These are phyloP conservation scores for Actinemys pallida DNA, from an alignment of 2,113 vertebrate genomes.

Conservation along the genomic window DNA sequence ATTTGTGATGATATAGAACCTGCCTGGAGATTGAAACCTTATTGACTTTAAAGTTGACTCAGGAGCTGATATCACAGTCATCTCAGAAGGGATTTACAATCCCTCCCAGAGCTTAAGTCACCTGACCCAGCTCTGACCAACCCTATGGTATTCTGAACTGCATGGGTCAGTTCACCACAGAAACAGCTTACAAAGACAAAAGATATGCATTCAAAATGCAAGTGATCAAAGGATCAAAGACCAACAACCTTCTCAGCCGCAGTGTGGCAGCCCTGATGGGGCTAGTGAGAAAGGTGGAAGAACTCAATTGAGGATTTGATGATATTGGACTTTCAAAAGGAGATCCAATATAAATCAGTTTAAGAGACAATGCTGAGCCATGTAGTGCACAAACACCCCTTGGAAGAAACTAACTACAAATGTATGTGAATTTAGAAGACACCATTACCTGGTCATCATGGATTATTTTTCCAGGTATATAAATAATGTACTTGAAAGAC, in stretches of 20 bases:
- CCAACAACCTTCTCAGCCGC: not conserved
- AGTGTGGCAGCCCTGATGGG: not conserved
- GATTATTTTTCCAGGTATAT: not conserved
- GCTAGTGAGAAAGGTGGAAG: not conserved
- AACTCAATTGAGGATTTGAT: not conserved
- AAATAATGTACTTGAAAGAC: not conserved
- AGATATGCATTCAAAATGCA: not conserved
- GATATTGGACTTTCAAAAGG: not conserved
- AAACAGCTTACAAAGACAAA: too few species aligned
- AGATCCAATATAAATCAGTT: not conserved
- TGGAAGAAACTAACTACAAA: not conserved
- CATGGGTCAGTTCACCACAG: not conserved
- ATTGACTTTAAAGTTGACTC: not conserved
- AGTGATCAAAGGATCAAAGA: not conserved
- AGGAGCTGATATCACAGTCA: not conserved
- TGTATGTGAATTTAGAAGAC: not conserved
- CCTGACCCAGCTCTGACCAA: not conserved
- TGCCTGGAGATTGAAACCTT: not conserved
- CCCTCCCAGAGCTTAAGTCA: not conserved
- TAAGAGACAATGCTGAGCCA: not conserved
- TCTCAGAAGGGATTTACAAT: not conserved
- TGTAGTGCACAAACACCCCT: not conserved
- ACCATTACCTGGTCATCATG: not conserved
- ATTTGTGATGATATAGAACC: not conserved
- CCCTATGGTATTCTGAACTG: not conserved